Conservation (phyloP, 30 jellyfish, hydroid and myxozoan species). For the Mastigias papua region DNA sequence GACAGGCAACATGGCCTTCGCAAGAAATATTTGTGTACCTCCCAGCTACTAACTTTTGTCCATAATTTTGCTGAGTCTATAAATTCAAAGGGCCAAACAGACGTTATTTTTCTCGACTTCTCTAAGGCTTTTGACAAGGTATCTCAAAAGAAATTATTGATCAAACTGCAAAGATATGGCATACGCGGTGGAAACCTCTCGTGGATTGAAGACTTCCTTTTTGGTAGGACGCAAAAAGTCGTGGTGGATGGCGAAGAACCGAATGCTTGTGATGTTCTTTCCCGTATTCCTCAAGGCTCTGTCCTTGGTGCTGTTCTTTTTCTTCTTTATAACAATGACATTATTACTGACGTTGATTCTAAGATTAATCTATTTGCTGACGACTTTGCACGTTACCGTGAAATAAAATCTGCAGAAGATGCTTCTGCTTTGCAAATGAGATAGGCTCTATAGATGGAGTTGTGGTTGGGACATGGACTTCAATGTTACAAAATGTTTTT, state of each 20-base stretch:
- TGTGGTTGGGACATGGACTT: constrained; percentile 57
- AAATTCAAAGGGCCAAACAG: constrained; percentile 49
- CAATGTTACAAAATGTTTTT: constrained; percentile 22
- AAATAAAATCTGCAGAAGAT: constrained; percentile 40
- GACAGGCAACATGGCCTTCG: constrained; percentile 62
- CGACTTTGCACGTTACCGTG: constrained; percentile 29
- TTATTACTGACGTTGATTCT: constrained; percentile 29
- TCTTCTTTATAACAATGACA: constrained; percentile 36
- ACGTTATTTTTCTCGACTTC: constrained; percentile 33
- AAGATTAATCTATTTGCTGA: constrained; percentile 45
- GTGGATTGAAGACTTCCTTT: constrained; percentile 59
- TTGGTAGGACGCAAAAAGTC: constrained; percentile 60
- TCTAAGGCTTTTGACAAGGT: constrained; percentile 65
- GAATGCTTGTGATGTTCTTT: constrained; percentile 24
- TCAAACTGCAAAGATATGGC: constrained; percentile 28
- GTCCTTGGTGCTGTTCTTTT: constrained; percentile 58
- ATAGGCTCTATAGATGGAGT: constrained; percentile 42
- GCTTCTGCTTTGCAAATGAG: constrained; percentile 43
- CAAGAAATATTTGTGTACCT: constrained; percentile 20
- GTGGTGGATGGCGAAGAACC: constrained; percentile 65
- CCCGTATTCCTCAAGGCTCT: constrained; percentile 71
- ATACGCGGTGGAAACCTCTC: constrained; percentile 28
- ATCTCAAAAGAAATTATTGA: constrained; percentile 44
- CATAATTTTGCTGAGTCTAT: constrained; percentile 31
- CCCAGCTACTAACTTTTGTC: constrained; percentile 48